A percentile compares a stretch with the other conserved stretches of the same genome.
These are phyloP conservation scores for Epinephelus cyanopodus DNA, from an alignment of 2,113 vertebrate species.

Conservation along the genomic window DNA sequence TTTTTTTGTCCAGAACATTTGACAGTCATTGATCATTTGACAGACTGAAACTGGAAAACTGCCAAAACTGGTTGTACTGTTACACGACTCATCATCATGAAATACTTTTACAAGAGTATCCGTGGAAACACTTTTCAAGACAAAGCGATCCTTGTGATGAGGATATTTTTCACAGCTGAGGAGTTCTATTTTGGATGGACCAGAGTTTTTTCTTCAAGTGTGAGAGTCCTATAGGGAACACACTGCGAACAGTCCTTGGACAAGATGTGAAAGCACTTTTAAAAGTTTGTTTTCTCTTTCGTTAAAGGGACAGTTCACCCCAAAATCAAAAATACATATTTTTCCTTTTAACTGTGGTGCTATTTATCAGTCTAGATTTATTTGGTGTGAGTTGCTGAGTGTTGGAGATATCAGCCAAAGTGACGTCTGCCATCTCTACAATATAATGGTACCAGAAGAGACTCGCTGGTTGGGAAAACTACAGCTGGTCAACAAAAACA, in stretches of 20 bases:
- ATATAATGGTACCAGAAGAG: too few species aligned
- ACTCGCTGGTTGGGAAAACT: too few species aligned
- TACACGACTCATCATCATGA: background rate
- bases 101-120: conserved; percentile 8
- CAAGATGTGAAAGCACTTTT: conserved; percentile 39
- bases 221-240: background rate
- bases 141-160: conserved; percentile 5
- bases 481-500: too few species aligned
- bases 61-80: conserved; percentile 25
- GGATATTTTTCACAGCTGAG: conserved; percentile 30
- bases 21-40: background rate
- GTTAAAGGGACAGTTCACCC: background rate
- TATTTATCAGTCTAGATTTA: too few species aligned
- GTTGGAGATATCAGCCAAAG: too few species aligned
- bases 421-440: too few species aligned
- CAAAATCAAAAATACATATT: too few species aligned
- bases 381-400: too few species aligned
- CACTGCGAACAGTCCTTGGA: background rate
- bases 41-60: conserved; percentile 37
- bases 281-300: conserved; percentile 5
- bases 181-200: conserved; percentile 23
- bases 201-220: conserved; percentile 5
- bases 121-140: background rate
- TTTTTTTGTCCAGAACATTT: conserved; percentile 5
- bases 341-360: too few species aligned